Base-by-base conservation (phyloP, 2,797 vertebrate species). In the Lates japonicus region DNA sequence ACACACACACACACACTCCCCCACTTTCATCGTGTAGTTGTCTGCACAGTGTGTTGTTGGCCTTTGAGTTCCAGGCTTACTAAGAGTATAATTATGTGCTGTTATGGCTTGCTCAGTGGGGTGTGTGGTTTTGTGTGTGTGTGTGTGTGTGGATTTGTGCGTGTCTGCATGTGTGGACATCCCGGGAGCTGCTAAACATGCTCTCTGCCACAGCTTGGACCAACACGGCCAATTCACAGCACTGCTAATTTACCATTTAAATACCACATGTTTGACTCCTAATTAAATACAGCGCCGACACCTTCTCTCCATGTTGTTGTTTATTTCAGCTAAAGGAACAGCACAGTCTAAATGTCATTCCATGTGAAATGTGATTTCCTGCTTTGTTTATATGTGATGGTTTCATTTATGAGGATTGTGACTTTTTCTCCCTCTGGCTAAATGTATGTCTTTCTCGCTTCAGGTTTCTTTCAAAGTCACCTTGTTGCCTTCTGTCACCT, bases 211-310 rank as follows among this genome's bases (percentile, higher is more conserved):
- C 86, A 90, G 92, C 88, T 85, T 87, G 90, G 87, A 87, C 90
- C 81, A 87, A 52, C 83, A 67, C 49, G 60, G 88, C 85, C 87
- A 86, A 85, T 88, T 92, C 81, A 81, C 86, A 84, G 76, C 70
- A 49, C 49, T 0, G 70, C 87, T 93, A 93, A 92, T 92, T 93
- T 62, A 78, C 87, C 90, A 84, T 92, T 92, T 89, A 92, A 93
- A 93, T 64, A 89, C 85, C 92, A 93, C 89, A 93, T 92, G 89
- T 92, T 93, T 88, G 88, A 83, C 85, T 90, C 80, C 84, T 93
- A 92, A 93, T 94, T 93, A 92, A 90, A 90, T 74, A 12, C 72
- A 64, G 44, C 52, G n/a, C 19, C 1, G 3, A 29, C 76, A 61
- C 63, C 54, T 2, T 39, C 16, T 16, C 49, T 37, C 14, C 1